A percentile compares a stretch with the other conserved stretches of the same genome.
Conservation (phyloP, 1,140 invertebrate species). For the Drosophila asahinai region DNA sequence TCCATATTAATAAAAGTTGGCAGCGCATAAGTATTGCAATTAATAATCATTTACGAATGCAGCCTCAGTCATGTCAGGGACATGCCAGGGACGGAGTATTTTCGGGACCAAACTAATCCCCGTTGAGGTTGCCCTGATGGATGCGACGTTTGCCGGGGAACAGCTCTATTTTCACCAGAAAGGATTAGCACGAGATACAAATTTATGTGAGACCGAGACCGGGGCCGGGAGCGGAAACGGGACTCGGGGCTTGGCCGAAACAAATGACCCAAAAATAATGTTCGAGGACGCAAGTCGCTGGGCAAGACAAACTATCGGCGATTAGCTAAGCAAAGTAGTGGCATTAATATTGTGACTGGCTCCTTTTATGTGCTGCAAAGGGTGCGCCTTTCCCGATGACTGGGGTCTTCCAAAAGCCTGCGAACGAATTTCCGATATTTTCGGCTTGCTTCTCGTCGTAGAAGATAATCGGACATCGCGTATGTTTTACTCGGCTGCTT, state of each 20-base stretch:
- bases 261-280: conserved; percentile 68
- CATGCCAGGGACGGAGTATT: conserved; percentile 39
- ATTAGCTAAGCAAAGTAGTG: conserved; percentile 69
- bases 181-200: conserved; percentile 75
- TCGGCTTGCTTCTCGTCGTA: neutral
- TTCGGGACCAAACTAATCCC: conserved; percentile 47
- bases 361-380: conserved; percentile 5
- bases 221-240: conserved; percentile 1
- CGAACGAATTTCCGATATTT: conserved; percentile 16
- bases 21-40: conserved; percentile 69
- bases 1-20: conserved; percentile 41
- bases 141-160: conserved; percentile 46
- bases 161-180: conserved; percentile 68
- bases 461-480: conserved; percentile 57
- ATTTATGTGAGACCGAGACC: conserved; percentile 49
- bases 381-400: neutral
- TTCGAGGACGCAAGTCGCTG: conserved; percentile 59
- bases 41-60: conserved; percentile 76
- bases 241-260: conserved; percentile 37
- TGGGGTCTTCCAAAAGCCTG: neutral
- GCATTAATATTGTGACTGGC: conserved; percentile 57
- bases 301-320: conserved; percentile 67
- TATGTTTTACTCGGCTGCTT: conserved; percentile 45
- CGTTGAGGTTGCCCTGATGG: conserved; percentile 68
- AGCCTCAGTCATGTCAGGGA: conserved; percentile 43